A percentile compares a stretch with the other conserved stretches of the same genome.
These are phyloP conservation scores for Gobionotothen gibberifrons DNA, from an alignment of 2,797 vertebrate species.

Conservation along the genomic window DNA sequence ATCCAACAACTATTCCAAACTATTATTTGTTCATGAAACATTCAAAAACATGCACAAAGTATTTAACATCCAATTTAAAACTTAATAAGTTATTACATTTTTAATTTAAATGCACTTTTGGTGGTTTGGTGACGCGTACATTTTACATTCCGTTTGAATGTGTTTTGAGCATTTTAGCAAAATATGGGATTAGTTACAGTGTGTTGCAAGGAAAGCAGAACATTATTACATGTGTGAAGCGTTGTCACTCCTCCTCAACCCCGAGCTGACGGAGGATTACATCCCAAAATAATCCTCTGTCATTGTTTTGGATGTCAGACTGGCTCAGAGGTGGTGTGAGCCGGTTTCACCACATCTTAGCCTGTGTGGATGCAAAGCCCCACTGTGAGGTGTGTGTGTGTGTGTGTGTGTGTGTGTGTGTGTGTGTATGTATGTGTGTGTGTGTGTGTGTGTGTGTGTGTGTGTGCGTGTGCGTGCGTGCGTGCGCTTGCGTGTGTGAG, in stretches of 20 bases:
- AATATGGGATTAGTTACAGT: no score
- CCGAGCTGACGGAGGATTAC: constrained; percentile 32
- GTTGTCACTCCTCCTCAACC: constrained; percentile 9
- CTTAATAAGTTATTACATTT: no score
- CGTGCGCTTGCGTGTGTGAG: no score
- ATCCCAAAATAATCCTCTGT: constrained; percentile 23
- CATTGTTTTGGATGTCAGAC: constrained; percentile 46
- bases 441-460: constrained; percentile 11
- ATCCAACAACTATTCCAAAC: no score
- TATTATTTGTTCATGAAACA: no score
- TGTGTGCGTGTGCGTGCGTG: background rate
- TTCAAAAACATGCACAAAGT: no score
- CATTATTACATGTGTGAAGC: background rate
- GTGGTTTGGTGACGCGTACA: no score
- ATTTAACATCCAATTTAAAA: no score
- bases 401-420: constrained; percentile 6
- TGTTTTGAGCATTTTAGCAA: no score
- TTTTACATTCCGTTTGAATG: no score
- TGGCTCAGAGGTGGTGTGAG: constrained; percentile 22
- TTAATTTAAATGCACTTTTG: no score
- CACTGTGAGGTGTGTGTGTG: constrained; percentile 14
- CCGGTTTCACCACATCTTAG: constrained; percentile 24
- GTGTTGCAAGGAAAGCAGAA: background rate
- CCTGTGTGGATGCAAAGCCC: constrained; percentile 22
- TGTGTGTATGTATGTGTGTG: constrained; percentile 25